phyloP scores from a whole-genome alignment of 2,113 vertebrate species.

The Cheirogaleus medius region DNA sequence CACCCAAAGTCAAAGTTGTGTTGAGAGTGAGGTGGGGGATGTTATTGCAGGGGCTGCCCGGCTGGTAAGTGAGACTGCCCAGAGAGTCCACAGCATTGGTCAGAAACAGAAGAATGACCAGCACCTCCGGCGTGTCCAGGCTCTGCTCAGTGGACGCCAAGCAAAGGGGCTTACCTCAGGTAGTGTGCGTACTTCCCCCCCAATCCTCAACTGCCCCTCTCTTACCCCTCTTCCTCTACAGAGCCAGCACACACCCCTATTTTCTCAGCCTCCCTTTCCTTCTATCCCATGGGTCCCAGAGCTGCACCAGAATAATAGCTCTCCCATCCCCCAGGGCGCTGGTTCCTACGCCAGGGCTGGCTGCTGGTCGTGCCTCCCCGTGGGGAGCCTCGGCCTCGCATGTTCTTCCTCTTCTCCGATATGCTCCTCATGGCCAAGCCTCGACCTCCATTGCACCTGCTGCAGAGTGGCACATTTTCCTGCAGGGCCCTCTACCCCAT shows the following conservation, averaged over 20 bases:
- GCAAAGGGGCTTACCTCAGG: constrained; percentile 90
- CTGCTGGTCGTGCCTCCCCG: constrained; percentile 90
- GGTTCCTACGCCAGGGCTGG: constrained; percentile 95
- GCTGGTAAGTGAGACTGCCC: constrained; percentile 86
- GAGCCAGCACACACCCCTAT: background rate
- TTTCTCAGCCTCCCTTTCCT: background rate
- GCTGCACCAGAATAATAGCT: background rate
- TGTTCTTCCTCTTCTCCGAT: constrained; percentile 97
- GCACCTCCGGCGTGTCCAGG: constrained; percentile 92
- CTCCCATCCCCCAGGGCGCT: constrained; percentile 85
- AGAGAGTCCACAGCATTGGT: constrained; percentile 85
- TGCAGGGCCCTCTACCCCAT: constrained; percentile 90
- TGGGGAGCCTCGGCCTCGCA: constrained; percentile 89
- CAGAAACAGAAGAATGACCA: constrained; percentile 90
- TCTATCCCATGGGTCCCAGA: background rate
- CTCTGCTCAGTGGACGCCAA: constrained; percentile 91
- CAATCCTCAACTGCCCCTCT: background rate
- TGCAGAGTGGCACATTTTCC: constrained; percentile 86
- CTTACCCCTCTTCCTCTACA: background rate
- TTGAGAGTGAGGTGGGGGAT: background rate
- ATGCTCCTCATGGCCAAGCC: constrained; percentile 89
- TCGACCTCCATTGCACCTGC: constrained; percentile 86
- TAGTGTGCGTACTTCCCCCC: constrained; percentile 72
- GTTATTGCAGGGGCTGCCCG: constrained; percentile 86
- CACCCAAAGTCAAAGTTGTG: background rate